These are phyloP conservation scores for Eupithecia inturbata DNA, from an alignment of 2,888 invertebrate species.

Conservation along the genomic window DNA sequence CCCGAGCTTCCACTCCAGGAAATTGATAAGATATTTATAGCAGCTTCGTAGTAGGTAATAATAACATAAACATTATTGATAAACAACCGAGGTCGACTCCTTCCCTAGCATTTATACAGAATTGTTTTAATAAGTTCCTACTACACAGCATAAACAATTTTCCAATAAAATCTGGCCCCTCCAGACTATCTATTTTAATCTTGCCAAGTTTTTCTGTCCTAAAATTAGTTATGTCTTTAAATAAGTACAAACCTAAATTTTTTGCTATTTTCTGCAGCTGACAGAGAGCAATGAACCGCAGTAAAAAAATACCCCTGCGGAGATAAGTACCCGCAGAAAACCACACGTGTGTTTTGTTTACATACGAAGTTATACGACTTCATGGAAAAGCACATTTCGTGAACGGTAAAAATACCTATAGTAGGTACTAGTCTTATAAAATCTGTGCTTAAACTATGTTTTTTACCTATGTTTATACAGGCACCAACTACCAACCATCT, in stretches of 20 bases:
- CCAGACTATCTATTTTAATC: background rate
- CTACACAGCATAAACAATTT: background rate
- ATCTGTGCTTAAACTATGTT: too few relatives aligned
- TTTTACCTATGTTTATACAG: background rate
- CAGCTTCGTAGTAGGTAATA: conserved; percentile 10
- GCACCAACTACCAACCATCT: too few relatives aligned
- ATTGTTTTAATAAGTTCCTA: background rate
- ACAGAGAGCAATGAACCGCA: conserved; percentile 8
- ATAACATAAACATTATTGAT: conserved; percentile 16
- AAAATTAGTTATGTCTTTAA: background rate
- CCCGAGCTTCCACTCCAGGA: conserved; percentile 23
- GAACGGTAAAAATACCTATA: too few relatives aligned
- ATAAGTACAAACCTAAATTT: background rate
- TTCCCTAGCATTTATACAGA: background rate
- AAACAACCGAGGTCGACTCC: conserved; percentile 4
- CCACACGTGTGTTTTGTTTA: conserved; percentile 11
- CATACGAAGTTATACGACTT: background rate
- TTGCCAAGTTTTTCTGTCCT: conserved; percentile 1
- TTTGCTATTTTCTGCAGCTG: conserved; percentile 5
- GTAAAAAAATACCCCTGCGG: conserved; percentile 11
- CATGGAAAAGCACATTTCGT: background rate
- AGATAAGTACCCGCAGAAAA: background rate
- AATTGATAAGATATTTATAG: conserved; percentile 34
- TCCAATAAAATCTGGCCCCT: background rate
- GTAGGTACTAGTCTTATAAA: too few relatives aligned